A percentile compares a stretch with the other conserved stretches of the same genome.
Conservation (phyloP, 2,113 vertebrate genomes). For the Sceloporus tristichus region DNA sequence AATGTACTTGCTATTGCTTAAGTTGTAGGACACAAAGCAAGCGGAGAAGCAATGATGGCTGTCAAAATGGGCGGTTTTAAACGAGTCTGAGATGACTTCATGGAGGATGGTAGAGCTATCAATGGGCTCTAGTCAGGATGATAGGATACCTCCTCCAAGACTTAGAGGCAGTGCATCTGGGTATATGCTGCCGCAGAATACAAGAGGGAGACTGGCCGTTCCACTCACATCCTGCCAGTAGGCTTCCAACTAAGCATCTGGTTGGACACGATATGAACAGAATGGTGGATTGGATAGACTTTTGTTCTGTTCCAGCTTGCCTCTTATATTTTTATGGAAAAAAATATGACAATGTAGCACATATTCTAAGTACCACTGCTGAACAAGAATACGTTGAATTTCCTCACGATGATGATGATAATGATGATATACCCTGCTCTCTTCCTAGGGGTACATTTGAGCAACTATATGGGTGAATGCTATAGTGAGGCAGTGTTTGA, state of each 20-base stretch:
- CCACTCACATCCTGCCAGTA: background rate
- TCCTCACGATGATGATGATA: background rate
- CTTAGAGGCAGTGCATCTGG: no score
- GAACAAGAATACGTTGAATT: background rate
- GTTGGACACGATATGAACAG: background rate
- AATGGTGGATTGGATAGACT: background rate
- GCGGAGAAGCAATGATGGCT: background rate
- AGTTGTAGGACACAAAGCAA: background rate
- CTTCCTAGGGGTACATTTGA: background rate
- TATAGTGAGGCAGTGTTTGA: background rate
- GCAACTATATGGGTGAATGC: background rate
- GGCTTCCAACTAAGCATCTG: background rate
- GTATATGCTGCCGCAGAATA: no score
- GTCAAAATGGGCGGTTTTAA: background rate
- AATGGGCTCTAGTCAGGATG: background rate
- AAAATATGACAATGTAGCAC: background rate
- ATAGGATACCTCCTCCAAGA: background rate
- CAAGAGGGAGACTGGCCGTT: no score
- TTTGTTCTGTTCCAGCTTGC: background rate
- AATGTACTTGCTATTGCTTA: no score
- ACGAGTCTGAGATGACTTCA: background rate
- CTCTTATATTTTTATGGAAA: background rate
- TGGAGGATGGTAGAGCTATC: background rate
- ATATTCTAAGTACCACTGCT: background rate
- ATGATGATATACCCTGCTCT: background rate